Conservation (phyloP, 2,888 invertebrate species). For the Ochlodes sylvanus region DNA sequence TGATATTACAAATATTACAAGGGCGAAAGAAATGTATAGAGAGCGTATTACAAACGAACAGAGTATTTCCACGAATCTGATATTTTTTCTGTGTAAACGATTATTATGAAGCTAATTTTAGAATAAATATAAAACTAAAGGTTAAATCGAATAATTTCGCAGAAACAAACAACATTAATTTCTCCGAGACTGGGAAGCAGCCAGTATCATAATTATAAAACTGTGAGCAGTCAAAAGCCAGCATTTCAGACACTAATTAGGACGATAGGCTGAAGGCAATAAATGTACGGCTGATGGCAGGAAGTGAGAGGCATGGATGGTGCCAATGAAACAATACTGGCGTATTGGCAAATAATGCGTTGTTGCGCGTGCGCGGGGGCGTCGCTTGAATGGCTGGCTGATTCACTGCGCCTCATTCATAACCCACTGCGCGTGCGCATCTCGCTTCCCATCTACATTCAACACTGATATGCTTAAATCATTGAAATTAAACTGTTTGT, state of each 20-base stretch:
- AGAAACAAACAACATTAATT: no score
- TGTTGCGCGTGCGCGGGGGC: conserved; percentile 75
- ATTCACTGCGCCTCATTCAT: conserved; percentile 79
- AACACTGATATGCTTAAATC: conserved; percentile 36
- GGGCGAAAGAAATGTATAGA: no score
- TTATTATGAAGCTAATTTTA: no score
- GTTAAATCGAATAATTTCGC: no score
- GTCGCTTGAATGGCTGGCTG: conserved; percentile 75
- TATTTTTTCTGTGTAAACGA: no score
- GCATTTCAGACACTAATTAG: conserved; percentile 37
- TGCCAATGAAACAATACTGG: conserved; percentile 72
- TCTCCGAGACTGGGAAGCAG: no score
- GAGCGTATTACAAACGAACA: no score
- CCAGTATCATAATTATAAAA: background rate
- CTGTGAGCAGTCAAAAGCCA: conserved; percentile 2
- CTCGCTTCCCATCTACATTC: conserved; percentile 39
- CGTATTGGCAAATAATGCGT: conserved; percentile 60
- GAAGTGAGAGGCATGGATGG: conserved; percentile 73
- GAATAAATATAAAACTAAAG: no score
- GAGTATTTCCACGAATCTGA: no score
- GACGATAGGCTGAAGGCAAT: conserved; percentile 32
- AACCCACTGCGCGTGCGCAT: conserved; percentile 54
- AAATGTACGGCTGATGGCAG: conserved; percentile 51
- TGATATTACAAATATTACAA: no score
- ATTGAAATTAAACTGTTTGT: conserved; percentile 36